Evolutionary conservation across 2,113 vertebrate species (phyloP), one percentile per base, ranked within the genome.

Genomic region (Steatornis caripensis): DNA sequence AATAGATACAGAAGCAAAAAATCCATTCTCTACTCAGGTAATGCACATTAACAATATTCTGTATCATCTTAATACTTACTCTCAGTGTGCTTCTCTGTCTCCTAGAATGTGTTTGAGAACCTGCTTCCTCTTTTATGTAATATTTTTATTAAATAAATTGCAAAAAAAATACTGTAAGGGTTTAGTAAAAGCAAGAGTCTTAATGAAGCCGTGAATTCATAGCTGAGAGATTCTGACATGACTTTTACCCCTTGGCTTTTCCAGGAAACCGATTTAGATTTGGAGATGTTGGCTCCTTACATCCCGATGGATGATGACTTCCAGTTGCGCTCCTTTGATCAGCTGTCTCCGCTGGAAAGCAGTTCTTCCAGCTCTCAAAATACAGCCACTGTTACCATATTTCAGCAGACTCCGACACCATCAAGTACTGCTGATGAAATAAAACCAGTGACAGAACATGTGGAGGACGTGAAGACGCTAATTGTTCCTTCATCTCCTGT

Each of bases 221-320:
- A 81, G 12, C 51, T 61, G 70, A 51, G 17, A 39, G 48, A 19
- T 55, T 87, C 29, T 68, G 43, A 57, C 18, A 1, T 24, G 34
- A 68, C 4, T 88, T 84, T 30, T 22, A 39, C 27, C 11, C 95
- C 36, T 90, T 10, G 4, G 80, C 36, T 71, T 85, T 89, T 97
- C 39, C 76, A 98, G 98, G 98, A 98, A 93, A 98, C 98, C 8
- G 99, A 99, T 96, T 98, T 99, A 95, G 99, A 99, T 87, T 97
- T 99, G 97, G 99, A 99, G 96, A 99, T 99, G 99, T 96, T 99
- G 78, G 99, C 99, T 70, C 99, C 99, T 26, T 99, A 99, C 91
- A 99, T 99, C 96, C 99, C 99, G 51, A 99, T 99, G 99, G 99
- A 99, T 49, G 99, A 99, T 29, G 99, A 99, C 95, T 99, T 99